phyloP scores from a whole-genome alignment of 2,113 vertebrate species.

The Paradisaea rubra region DNA sequence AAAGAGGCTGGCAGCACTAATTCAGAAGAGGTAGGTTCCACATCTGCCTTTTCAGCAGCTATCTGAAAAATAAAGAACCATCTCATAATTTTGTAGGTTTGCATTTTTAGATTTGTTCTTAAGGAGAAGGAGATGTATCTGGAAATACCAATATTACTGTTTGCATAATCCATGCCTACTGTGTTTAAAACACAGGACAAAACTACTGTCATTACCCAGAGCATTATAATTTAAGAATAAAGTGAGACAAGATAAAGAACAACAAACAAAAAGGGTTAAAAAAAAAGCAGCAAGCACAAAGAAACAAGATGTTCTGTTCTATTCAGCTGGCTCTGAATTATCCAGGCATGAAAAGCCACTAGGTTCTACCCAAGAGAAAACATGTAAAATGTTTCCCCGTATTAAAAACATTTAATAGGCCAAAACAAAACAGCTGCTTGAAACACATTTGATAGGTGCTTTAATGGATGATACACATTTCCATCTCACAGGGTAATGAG shows the following conservation, averaged over 20 bases:
- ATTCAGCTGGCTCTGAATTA: conserved; percentile 1
- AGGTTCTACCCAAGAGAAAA: background rate
- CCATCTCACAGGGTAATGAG: background rate
- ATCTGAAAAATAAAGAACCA: background rate
- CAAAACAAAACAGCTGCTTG: background rate
- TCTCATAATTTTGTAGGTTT: background rate
- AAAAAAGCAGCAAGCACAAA: background rate
- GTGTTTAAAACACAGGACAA: background rate
- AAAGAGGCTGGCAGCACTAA: background rate
- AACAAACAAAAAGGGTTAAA: background rate
- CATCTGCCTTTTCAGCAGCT: background rate
- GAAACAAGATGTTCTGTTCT: background rate
- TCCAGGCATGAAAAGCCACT: background rate
- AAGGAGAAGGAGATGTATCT: background rate
- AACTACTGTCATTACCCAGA: background rate
- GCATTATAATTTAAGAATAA: background rate
- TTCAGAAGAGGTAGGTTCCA: background rate
- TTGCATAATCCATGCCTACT: background rate
- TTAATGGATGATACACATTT: background rate
- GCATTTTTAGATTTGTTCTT: background rate
- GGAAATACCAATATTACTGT: background rate
- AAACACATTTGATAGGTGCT: background rate
- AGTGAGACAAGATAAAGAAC: background rate
- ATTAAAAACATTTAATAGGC: background rate
- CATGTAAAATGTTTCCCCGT: background rate